Evolutionary conservation across 2,797 vertebrate genomes (phyloP), one percentile per base, ranked within the genome.

Genomic region (Syngnathus rostellatus): DNA sequence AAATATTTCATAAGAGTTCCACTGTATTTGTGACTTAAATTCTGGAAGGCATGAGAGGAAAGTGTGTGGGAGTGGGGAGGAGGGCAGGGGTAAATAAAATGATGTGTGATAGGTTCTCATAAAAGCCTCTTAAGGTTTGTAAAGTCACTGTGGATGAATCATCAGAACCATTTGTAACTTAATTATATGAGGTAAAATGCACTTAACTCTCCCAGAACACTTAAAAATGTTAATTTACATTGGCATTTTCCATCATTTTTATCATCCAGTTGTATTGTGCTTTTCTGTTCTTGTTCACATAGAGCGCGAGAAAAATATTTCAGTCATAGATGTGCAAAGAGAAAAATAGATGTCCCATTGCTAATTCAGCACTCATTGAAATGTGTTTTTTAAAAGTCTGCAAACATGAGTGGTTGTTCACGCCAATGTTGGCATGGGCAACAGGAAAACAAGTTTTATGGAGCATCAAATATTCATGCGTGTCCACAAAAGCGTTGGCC

Each of bases 391-490:
- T 61, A 14, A 3, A 57, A 53, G 9, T 53, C 50, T 57, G 14
- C 25, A 7, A 37, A 57, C 7, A 5, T 7, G 7, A 57, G 17
- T 57, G 25, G 54, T 14, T 16, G 37, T 31, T 31, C 54, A 57
- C 14, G 11, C 14, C 23, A 57, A 6, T 21, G n/a, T 53, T 57
- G 23, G 54, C 25, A 31, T 16, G 46, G 81, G 67, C 75, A 53
- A 67, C 65, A 74, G 40, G 60, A 68, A 69, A 69, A 69, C 77
- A 63, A 62, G 74, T 77, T 80, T 85, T 74, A 83, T 67, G 76
- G 67, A 31, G 40, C 16, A 81, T 88, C 61, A 87, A 87, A 87
- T 85, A 90, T 89, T 83, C 76, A 87, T 85, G 76, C 55, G 75
- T 60, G 69, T 67, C 77, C 74, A 61, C 72, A 74, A 84, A 82